A percentile compares a stretch with the other conserved stretches of the same genome.
phyloP scores from a whole-genome alignment of 92 coral and sea anemone species.

The Epizoanthus stellaris region DNA sequence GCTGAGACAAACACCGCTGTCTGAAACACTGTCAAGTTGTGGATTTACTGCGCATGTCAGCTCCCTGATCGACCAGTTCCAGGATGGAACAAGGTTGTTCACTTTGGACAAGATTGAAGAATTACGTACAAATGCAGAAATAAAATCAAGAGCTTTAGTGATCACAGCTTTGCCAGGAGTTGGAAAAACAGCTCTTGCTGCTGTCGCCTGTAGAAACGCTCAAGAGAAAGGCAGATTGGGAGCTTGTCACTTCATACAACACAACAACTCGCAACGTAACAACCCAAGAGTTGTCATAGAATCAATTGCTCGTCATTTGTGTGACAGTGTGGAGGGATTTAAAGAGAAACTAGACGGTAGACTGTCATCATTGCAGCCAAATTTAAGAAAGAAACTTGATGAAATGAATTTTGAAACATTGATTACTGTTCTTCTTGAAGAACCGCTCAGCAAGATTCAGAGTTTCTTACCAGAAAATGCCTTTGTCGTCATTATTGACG shows the following conservation, averaged over 20 bases:
- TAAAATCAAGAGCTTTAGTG: slow-evolving; percentile 55
- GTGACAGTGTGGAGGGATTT: slow-evolving; percentile 11
- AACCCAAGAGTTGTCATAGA: slow-evolving; percentile 7
- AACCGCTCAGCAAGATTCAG: not conserved
- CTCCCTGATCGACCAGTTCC: slow-evolving; percentile 18
- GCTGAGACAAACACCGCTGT: no score
- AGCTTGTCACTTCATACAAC: slow-evolving; percentile 35
- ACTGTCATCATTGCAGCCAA: not conserved
- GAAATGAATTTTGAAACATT: slow-evolving; percentile 22
- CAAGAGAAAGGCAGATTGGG: not conserved
- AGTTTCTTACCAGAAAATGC: not conserved
- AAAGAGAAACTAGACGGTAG: not conserved
- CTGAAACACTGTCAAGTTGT: slow-evolving; percentile 17
- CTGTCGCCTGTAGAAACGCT: not conserved
- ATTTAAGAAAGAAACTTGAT: not conserved
- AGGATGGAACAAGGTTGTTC: slow-evolving; percentile 53
- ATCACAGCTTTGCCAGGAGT: slow-evolving; percentile 27
- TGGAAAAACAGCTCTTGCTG: slow-evolving; percentile 5
- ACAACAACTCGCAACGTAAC: slow-evolving; percentile 27
- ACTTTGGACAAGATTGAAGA: slow-evolving; percentile 45
- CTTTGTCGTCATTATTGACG: slow-evolving; percentile 3
- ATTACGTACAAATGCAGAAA: slow-evolving; percentile 7
- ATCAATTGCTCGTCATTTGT: slow-evolving; percentile 11
- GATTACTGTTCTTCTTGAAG: not conserved
- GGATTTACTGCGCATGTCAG: slow-evolving; percentile 53